phyloP scores from a whole-genome alignment of 2,113 vertebrate genomes.

The Oreotrochilus melanogaster region DNA sequence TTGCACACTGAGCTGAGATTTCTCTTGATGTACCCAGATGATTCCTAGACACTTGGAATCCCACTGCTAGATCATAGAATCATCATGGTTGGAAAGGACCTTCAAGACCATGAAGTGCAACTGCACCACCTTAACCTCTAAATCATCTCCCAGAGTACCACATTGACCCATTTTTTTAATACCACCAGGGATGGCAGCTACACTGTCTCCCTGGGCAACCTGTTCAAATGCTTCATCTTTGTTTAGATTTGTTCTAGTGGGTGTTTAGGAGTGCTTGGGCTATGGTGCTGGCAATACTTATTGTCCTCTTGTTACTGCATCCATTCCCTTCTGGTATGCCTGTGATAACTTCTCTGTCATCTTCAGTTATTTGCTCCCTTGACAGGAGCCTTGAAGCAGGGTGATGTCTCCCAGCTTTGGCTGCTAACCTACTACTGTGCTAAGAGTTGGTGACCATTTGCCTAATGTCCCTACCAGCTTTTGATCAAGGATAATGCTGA shows the following conservation, averaged over 20 bases:
- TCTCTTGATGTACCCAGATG: background rate
- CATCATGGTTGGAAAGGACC: too few relatives aligned
- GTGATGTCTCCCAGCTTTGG: background rate
- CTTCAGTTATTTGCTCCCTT: background rate
- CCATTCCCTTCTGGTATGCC: background rate
- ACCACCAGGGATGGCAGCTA: too few relatives aligned
- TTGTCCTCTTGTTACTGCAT: background rate
- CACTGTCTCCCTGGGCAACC: too few relatives aligned
- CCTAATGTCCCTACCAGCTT: background rate
- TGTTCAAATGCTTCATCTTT: background rate
- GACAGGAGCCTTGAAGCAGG: background rate
- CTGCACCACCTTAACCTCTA: too few relatives aligned
- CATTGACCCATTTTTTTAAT: too few relatives aligned
- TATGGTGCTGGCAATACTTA: background rate
- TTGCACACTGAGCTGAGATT: background rate
- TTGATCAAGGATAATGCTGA: background rate
- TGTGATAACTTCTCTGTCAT: background rate
- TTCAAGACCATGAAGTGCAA: too few relatives aligned
- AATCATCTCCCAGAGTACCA: too few relatives aligned
- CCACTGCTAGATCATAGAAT: background rate
- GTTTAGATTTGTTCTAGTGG: rapidly evolving
- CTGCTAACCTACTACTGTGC: background rate
- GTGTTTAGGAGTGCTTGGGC: rapidly evolving
- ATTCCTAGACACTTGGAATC: background rate
- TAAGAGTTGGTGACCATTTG: background rate